phyloP scores from a whole-genome alignment of 92 coral and sea anemone species.

The Actinernus sp. region DNA sequence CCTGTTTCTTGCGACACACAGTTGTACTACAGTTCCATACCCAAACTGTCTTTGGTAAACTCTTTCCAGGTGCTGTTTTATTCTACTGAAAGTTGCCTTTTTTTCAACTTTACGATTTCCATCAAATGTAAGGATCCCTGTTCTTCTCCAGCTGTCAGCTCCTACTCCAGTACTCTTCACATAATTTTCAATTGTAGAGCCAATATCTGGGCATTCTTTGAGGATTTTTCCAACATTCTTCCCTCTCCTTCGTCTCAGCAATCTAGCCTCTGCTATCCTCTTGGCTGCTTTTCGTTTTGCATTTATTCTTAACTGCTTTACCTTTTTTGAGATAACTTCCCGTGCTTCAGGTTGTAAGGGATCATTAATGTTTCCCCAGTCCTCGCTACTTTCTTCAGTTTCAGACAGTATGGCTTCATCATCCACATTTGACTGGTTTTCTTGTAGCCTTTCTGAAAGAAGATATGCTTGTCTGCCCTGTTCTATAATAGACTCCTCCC shows the following conservation, averaged over 20 bases:
- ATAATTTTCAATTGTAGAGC: slow-evolving; percentile 46
- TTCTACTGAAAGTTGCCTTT: slow-evolving; percentile 43
- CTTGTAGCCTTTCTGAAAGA: slow-evolving; percentile 11
- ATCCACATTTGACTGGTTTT: slow-evolving; percentile 20
- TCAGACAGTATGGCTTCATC: slow-evolving; percentile 5
- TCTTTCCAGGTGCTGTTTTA: slow-evolving; percentile 53
- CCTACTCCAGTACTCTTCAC: slow-evolving; percentile 38
- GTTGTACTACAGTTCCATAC: slow-evolving; percentile 54
- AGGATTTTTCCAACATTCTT: too few relatives aligned
- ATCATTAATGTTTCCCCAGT: slow-evolving; percentile 19
- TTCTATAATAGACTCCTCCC: slow-evolving; percentile 4
- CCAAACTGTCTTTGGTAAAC: slow-evolving; percentile 63
- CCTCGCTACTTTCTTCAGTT: slow-evolving; percentile 8
- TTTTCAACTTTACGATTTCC: slow-evolving; percentile 24
- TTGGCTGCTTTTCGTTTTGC: slow-evolving; percentile 30
- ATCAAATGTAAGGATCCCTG: too few relatives aligned
- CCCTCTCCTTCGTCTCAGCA: slow-evolving; percentile 30
- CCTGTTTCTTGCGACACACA: too few relatives aligned
- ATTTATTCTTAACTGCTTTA: background rate
- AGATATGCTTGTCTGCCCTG: slow-evolving; percentile 28
- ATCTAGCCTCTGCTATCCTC: slow-evolving; percentile 21
- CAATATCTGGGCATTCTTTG: too few relatives aligned
- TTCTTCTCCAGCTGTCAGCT: slow-evolving; percentile 40
- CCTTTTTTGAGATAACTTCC: slow-evolving; percentile 1
- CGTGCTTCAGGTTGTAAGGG: slow-evolving; percentile 21